Evolutionary conservation across 2,113 vertebrate species (phyloP), one percentile per base, ranked within the genome.

Genomic region (Puntigrus tetrazona): DNA sequence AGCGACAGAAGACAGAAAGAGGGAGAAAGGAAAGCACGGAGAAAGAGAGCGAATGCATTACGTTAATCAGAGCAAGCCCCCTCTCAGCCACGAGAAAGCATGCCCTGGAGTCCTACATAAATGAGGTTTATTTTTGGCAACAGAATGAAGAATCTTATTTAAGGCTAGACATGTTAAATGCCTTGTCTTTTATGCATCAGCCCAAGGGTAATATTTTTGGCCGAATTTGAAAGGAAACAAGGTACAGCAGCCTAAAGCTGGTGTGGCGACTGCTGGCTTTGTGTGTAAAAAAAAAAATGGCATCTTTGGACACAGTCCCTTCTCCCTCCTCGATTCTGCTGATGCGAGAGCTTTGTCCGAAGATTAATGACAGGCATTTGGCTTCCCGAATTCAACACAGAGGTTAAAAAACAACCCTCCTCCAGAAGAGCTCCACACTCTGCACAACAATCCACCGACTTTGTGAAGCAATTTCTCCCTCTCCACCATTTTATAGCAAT

Each of bases 61-160:
- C 38, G 55, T 69, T 91, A 92, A 91, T 92, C 91, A 91, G 91
- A 88, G 89, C 89, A 61, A 65, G 38, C 79, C 88, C 89, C 83
- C 90, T 93, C 90, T 91, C 89, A 91, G 92, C 87, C 91, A 89
- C 82, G 83, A 92, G 85, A 91, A 90, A 88, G 87, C 79, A 87
- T 91, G 83, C 89, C 94, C 93, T 84, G 88, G 85, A 91, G 93
- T 88, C 61, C 88, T 77, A 90, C 92, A 93, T 90, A 93, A 91
- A 94, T 92, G 85, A 82, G 89, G 90, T 93, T 93, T 93, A 94
- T 94, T 95, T 93, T 91, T 89, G 88, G 93, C 90, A 90, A 84
- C 90, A 86, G 88, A 91, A 93, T 90, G 87, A 86, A 91, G 90
- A 91, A 90, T 92, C 90, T 92, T 92, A 90, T 92, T 92, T 92